Evolutionary conservation across 2,797 vertebrate genomes (phyloP).

Genomic region (Cossypha caffra): DNA sequence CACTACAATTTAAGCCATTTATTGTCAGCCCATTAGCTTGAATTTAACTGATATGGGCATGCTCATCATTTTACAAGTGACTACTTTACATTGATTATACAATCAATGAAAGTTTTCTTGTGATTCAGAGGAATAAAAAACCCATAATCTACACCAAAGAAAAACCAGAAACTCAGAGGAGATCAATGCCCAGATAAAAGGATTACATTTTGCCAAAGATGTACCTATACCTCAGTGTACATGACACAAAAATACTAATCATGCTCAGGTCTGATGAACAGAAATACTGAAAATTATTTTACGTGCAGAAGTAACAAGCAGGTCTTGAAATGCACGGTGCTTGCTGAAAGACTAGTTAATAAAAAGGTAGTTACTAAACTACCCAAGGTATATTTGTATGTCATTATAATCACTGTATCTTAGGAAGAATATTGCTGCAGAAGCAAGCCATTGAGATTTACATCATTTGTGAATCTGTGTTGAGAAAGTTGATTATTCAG

Average conservation of each 20-base stretch:
- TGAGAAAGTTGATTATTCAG: background rate
- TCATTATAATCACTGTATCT: background rate
- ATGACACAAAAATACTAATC: background rate
- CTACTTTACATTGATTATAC: background rate
- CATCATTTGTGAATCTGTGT: background rate
- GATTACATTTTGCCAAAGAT: background rate
- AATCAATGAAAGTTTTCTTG: background rate
- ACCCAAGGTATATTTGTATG: background rate
- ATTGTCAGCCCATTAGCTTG: background rate
- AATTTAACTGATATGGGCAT: background rate
- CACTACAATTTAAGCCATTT: background rate
- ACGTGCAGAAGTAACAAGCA: background rate
- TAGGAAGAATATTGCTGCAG: background rate
- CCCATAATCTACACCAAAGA: background rate
- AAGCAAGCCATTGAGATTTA: background rate
- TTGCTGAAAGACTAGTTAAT: background rate
- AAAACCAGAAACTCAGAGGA: background rate
- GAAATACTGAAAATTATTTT: background rate
- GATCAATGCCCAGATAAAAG: background rate
- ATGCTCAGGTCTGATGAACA: background rate
- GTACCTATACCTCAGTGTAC: background rate
- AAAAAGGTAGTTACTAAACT: background rate
- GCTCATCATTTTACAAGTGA: background rate
- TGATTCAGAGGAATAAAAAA: background rate
- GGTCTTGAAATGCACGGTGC: background rate